phyloP scores from a whole-genome alignment of 2,888 invertebrate genomes.

The Axea sp. region DNA sequence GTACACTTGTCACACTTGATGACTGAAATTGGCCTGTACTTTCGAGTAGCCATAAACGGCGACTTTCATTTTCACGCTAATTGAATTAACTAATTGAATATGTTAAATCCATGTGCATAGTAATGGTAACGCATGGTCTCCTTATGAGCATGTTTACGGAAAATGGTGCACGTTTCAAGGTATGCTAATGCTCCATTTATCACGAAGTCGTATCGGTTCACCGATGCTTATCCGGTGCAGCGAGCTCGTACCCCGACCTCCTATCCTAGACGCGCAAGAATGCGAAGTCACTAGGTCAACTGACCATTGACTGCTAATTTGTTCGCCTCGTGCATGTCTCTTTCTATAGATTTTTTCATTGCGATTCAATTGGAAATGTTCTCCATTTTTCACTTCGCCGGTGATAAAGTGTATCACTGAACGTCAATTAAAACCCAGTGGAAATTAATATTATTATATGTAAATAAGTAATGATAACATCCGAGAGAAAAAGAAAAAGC shows the following conservation, averaged over 20 bases:
- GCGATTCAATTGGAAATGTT: too few relatives aligned
- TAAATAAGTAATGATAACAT: too few relatives aligned
- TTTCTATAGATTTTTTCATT: constrained; percentile 1
- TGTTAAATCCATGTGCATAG: neutral
- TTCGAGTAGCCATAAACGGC: constrained; percentile 1
- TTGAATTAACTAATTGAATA: constrained; percentile 37
- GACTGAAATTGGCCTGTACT: constrained; percentile 2
- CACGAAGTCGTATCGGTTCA: constrained; percentile 49
- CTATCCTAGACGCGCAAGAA: constrained; percentile 51
- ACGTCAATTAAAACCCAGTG: too few relatives aligned
- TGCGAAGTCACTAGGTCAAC: constrained; percentile 56
- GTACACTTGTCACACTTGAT: too few relatives aligned
- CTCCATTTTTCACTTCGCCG: too few relatives aligned
- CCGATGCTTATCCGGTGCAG: constrained; percentile 1
- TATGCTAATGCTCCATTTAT: constrained; percentile 51
- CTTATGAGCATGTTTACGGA: constrained; percentile 8
- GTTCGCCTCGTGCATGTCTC: constrained; percentile 8
- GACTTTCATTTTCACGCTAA: constrained; percentile 42
- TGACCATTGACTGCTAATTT: constrained; percentile 48
- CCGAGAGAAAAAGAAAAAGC: too few relatives aligned
- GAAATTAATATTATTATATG: too few relatives aligned
- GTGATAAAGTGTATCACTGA: too few relatives aligned
- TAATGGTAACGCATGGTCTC: neutral
- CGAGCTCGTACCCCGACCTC: constrained; percentile 37
- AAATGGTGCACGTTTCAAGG: constrained; percentile 9